These are phyloP conservation scores for Natator depressus DNA, from an alignment of 2,113 vertebrate genomes.

Conservation along the genomic window DNA sequence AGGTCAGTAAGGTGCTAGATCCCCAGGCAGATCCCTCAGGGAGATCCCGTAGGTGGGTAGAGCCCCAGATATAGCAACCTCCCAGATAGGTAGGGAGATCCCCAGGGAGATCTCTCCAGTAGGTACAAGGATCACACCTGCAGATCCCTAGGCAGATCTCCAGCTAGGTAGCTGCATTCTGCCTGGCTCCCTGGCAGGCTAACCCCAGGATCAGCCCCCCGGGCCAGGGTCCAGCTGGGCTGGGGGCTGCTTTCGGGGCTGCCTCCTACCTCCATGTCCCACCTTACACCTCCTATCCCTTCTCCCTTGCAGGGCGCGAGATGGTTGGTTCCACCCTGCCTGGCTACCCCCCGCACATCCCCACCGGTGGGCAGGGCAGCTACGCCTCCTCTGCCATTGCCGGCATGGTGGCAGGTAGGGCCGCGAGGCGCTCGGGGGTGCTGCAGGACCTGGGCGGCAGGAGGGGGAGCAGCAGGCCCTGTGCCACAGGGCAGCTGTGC, in stretches of 20 bases:
- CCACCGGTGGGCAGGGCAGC: slow-evolving; percentile 84
- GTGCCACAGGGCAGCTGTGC: neutral
- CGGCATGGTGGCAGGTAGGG: slow-evolving; percentile 91
- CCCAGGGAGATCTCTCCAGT: neutral
- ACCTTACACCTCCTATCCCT: neutral
- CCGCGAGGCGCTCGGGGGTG: neutral
- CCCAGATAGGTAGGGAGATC: neutral
- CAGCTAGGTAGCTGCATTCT: no score
- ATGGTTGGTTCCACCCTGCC: slow-evolving; percentile 92
- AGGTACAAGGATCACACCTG: neutral
- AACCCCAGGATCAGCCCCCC: neutral
- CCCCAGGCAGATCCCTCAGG: neutral
- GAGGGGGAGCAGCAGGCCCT: neutral
- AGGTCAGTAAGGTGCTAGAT: neutral
- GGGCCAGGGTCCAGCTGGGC: no score
- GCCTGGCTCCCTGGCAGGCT: neutral
- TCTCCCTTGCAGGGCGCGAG: slow-evolving; percentile 83
- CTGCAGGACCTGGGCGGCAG: neutral
- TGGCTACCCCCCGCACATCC: slow-evolving; percentile 92
- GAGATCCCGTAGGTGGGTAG: neutral
- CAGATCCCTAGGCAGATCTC: neutral
- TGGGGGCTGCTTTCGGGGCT: neutral
- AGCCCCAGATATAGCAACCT: neutral
- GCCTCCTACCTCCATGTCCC: neutral
- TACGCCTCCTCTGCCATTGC: slow-evolving; percentile 91